Conservation (phyloP, 2,113 vertebrate genomes). For the Cyanoramphus novaezelandiae region DNA sequence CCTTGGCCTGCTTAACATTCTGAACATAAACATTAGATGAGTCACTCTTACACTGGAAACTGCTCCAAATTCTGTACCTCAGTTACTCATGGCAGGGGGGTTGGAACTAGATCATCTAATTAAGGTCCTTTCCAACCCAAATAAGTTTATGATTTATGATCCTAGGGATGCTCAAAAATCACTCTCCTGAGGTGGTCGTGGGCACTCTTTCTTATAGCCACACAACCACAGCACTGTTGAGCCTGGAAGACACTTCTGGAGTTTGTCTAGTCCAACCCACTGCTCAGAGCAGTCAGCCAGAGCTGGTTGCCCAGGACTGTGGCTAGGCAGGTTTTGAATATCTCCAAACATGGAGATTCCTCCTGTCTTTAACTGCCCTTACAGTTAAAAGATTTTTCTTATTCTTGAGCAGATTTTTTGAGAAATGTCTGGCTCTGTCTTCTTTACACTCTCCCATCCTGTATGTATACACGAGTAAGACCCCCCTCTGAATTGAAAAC, state of each 20-base stretch:
- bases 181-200: not conserved
- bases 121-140: not conserved
- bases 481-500: not conserved
- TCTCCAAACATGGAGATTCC: not conserved
- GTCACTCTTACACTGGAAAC: not conserved
- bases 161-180: not conserved
- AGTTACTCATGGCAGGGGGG: not conserved
- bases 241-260: not conserved
- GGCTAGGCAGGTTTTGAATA: not conserved
- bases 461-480: not conserved
- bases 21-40: not conserved
- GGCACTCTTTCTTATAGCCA: not conserved
- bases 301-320: not conserved
- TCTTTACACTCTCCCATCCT: not conserved
- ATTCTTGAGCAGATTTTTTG: not conserved
- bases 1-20: not conserved
- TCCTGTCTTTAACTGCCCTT: not conserved
- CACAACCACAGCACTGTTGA: not conserved
- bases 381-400: not conserved
- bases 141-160: not conserved
- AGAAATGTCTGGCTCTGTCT: not conserved
- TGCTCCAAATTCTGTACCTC: not conserved
- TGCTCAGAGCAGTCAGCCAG: not conserved
- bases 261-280: accelerated
- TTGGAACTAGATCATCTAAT: not conserved